A percentile compares a stretch with the other conserved stretches of the same genome.
These are phyloP conservation scores for Siderastrea radians DNA, from an alignment of 92 coral and sea anemone species.

Conservation along the genomic window DNA sequence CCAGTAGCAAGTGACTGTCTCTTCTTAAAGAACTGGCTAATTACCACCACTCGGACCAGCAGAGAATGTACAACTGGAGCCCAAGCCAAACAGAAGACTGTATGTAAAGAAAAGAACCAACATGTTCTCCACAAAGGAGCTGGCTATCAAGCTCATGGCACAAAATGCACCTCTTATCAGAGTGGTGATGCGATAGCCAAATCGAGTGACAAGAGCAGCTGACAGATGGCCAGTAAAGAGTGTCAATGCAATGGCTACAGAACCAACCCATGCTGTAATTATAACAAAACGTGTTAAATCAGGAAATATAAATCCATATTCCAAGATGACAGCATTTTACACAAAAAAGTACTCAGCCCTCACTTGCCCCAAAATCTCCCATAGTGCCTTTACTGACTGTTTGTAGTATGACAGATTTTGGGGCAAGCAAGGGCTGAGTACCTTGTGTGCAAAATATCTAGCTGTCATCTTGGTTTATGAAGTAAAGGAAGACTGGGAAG, in stretches of 20 bases:
- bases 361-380: too few species aligned
- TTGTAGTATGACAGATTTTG: too few species aligned
- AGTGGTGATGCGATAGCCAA: slow-evolving; percentile 33
- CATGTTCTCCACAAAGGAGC: slow-evolving; percentile 31
- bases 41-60: slow-evolving; percentile 31
- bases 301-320: not conserved
- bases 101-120: slow-evolving; percentile 46
- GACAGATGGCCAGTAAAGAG: slow-evolving; percentile 30
- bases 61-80: slow-evolving; percentile 31
- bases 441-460: too few species aligned
- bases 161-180: slow-evolving; percentile 30
- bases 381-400: too few species aligned
- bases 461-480: too few species aligned
- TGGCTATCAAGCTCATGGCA: not conserved
- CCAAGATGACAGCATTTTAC: not conserved
- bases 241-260: slow-evolving; percentile 17
- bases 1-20: slow-evolving; percentile 61
- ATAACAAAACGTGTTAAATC: not conserved
- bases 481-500: too few species aligned
- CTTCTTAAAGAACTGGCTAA: slow-evolving; percentile 61
- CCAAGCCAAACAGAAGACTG: slow-evolving; percentile 53
- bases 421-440: too few species aligned
- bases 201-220: not conserved
- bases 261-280: slow-evolving; percentile 37
- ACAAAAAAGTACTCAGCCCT: too few species aligned